phyloP scores from a whole-genome alignment of 2,113 vertebrate genomes.

The Sinocyclocheilus maitianheensis region DNA sequence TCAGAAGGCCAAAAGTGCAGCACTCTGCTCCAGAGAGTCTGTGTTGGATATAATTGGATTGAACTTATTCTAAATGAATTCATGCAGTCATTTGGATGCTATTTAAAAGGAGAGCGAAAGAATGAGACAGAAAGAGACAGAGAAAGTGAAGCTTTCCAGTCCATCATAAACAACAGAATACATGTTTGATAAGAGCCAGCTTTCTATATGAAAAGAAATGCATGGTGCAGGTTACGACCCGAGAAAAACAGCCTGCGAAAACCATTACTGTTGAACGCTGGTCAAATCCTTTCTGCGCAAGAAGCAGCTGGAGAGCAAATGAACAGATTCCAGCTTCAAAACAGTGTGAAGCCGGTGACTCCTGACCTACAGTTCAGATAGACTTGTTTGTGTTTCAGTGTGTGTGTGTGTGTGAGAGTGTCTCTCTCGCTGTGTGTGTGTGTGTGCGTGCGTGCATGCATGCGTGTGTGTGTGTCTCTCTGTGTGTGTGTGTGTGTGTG shows the following conservation, averaged over 20 bases:
- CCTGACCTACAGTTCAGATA: not conserved
- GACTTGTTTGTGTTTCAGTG: constrained; percentile 13
- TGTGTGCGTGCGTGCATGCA: not conserved
- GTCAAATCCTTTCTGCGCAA: not conserved
- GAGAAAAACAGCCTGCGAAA: not conserved
- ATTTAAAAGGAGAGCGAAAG: not conserved
- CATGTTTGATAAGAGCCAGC: not conserved
- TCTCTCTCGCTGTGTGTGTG: too few species aligned
- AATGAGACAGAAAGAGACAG: not conserved
- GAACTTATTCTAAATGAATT: not conserved
- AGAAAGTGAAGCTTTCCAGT: not conserved
- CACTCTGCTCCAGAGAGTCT: not conserved
- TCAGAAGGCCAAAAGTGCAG: not conserved
- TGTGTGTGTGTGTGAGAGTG: not conserved
- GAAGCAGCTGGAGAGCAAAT: not conserved
- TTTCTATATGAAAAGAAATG: not conserved
- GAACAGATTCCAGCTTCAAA: constrained; percentile 13
- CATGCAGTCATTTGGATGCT: not conserved
- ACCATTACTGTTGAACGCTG: constrained; percentile 25
- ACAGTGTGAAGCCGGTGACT: not conserved
- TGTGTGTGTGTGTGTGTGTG: constrained; percentile 1
- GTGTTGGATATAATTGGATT: not conserved
- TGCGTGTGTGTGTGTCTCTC: not conserved
- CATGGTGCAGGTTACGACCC: not conserved
- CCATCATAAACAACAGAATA: not conserved